Percentiles rank a stretch among this genome's conserved stretches.
Evolutionary conservation across 2,113 vertebrate species (phyloP).

Genomic region (Cygnus atratus): DNA sequence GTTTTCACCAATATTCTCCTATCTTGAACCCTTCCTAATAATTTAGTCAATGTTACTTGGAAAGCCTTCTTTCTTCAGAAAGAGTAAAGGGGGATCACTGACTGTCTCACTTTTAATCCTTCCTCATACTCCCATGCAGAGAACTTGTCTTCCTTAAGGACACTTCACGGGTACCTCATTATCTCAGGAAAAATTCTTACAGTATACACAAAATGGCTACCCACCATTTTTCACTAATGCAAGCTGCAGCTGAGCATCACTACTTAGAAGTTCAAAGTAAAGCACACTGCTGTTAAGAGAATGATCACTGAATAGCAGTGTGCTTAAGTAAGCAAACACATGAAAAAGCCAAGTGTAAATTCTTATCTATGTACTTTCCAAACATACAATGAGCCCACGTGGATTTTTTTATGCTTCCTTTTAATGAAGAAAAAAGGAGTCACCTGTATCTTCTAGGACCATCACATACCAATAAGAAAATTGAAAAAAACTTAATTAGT

Average conservation of each 20-base stretch:
- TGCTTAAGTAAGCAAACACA: neutral
- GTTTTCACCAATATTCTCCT: neutral
- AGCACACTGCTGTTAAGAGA: neutral
- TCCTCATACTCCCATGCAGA: constrained; percentile 43
- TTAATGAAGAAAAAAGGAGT: neutral
- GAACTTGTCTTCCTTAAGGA: neutral
- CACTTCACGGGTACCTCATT: constrained; percentile 16
- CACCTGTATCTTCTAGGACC: neutral
- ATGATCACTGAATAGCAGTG: neutral
- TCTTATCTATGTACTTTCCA: neutral
- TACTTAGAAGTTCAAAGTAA: neutral
- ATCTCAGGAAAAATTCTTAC: neutral
- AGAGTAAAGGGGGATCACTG: neutral
- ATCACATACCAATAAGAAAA: neutral
- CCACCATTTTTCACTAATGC: constrained; percentile 31
- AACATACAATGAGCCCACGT: neutral
- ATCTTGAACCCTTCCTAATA: neutral
- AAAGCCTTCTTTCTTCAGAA: neutral
- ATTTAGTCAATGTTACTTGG: neutral
- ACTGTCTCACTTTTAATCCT: constrained; percentile 22
- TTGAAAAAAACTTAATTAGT: neutral
- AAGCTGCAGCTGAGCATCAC: constrained; percentile 37
- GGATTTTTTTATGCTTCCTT: neutral
- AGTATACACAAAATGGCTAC: constrained; percentile 25
- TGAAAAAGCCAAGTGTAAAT: neutral